Conservation (phyloP, 2,113 vertebrate genomes). For the Salminus brasiliensis region DNA sequence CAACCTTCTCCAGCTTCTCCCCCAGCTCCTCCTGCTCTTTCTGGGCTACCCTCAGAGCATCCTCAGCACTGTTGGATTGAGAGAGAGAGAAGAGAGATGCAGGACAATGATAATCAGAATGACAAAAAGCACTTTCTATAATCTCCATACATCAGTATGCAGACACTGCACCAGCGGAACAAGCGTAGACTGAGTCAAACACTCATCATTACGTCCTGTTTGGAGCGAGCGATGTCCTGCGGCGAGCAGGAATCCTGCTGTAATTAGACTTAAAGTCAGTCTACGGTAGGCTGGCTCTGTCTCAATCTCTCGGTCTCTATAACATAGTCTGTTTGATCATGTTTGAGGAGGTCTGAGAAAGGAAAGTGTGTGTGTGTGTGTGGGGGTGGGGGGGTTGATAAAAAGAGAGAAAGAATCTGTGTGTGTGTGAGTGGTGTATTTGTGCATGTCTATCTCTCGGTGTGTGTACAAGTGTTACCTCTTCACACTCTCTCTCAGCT, state of each 20-base stretch:
- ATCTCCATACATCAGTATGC: neutral
- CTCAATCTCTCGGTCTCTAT: neutral
- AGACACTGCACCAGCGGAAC: neutral
- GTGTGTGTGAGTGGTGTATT: neutral
- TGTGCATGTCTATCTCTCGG: neutral
- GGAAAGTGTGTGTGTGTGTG: neutral
- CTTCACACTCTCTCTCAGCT: constrained; percentile 72
- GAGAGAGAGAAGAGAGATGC: neutral
- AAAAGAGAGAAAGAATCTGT: neutral
- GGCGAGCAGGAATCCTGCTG: neutral
- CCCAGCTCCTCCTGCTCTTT: constrained; percentile 74
- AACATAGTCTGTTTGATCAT: neutral
- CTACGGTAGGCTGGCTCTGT: neutral
- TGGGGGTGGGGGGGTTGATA: neutral
- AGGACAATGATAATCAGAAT: neutral
- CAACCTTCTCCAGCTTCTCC: constrained; percentile 73
- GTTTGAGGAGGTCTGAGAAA: neutral
- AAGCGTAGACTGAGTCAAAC: neutral
- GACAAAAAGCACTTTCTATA: neutral
- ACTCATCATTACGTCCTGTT: neutral
- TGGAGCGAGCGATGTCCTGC: constrained; percentile 16
- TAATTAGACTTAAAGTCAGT: neutral
- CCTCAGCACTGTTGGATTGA: constrained; percentile 72
- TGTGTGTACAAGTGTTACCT: constrained; percentile 70
- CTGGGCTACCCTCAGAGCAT: constrained; percentile 73